A percentile compares a stretch with the other conserved stretches of the same genome.
These are phyloP conservation scores for Casuarius casuarius DNA, from an alignment of 2,113 vertebrate species.

Conservation along the genomic window DNA sequence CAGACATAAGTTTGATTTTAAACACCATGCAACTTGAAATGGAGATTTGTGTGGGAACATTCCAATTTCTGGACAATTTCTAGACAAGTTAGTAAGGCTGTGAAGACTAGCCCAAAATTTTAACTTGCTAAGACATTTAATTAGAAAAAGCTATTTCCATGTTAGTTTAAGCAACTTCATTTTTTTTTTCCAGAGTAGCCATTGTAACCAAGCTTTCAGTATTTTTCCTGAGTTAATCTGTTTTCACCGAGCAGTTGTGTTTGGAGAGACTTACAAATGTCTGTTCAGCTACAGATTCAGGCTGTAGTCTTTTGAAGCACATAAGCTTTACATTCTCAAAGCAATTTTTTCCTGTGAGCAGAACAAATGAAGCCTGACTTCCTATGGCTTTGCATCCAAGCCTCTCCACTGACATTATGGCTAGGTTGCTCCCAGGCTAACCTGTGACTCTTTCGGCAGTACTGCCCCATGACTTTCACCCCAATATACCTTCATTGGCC, in stretches of 20 bases:
- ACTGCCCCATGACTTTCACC: not conserved
- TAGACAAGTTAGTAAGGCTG: not conserved
- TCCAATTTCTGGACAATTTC: not conserved
- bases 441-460: not conserved
- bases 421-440: not conserved
- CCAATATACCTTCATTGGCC: not conserved
- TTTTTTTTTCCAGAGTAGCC: not conserved
- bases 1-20: not conserved
- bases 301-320: not conserved
- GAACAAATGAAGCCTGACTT: not conserved
- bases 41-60: not conserved
- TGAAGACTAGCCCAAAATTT: not conserved
- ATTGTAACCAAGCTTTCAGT: not conserved
- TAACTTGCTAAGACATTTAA: not conserved
- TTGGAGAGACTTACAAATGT: not conserved
- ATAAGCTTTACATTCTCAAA: not conserved
- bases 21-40: not conserved
- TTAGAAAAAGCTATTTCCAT: not conserved
- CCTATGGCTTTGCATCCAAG: not conserved
- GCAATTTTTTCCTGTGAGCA: not conserved
- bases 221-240: not conserved
- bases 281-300: not conserved
- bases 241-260: not conserved
- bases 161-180: not conserved
- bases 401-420: not conserved